Conservation (phyloP, 1,140 invertebrate genomes). For the Drosophila bocki region DNA sequence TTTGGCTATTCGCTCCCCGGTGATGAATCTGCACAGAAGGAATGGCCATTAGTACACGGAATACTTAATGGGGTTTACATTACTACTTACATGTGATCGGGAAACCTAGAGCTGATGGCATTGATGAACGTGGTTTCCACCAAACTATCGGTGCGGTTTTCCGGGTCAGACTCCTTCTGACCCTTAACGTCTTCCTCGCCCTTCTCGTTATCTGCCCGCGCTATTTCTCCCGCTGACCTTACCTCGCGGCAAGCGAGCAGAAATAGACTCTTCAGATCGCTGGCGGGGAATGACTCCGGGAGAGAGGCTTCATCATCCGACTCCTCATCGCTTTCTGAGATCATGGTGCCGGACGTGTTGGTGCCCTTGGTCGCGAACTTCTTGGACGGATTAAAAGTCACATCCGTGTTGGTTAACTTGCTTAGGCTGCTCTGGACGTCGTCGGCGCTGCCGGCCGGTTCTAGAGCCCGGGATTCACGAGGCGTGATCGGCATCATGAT, state of each 20-base stretch:
- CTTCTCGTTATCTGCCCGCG: slow-evolving; percentile 20
- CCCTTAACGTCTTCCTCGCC: slow-evolving; percentile 28
- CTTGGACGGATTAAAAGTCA: slow-evolving; percentile 52
- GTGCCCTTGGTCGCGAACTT: slow-evolving; percentile 50
- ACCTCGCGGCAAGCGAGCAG: slow-evolving; percentile 34
- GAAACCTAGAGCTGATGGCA: slow-evolving; percentile 46
- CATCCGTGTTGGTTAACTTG: slow-evolving; percentile 57
- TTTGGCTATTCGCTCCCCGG: slow-evolving; percentile 92
- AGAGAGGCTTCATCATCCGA: slow-evolving; percentile 2
- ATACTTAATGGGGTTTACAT: not conserved
- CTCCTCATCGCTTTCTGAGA: slow-evolving; percentile 6
- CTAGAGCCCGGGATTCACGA: not conserved
- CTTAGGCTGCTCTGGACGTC: slow-evolving; percentile 11
- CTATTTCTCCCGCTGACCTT: slow-evolving; percentile 29
- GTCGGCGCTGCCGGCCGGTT: too few relatives aligned
- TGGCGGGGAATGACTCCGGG: not conserved
- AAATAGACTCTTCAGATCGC: slow-evolving; percentile 33
- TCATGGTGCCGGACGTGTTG: slow-evolving; percentile 45
- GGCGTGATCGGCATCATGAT: slow-evolving; percentile 21
- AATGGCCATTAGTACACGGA: not conserved
- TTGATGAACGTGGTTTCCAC: slow-evolving; percentile 49
- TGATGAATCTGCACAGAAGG: slow-evolving; percentile 92
- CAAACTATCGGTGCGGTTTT: slow-evolving; percentile 10
- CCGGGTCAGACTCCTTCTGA: slow-evolving; percentile 3
- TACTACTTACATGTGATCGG: slow-evolving; percentile 54